phyloP scores from a whole-genome alignment of 2,113 vertebrate genomes.

The Scatophagus argus region DNA sequence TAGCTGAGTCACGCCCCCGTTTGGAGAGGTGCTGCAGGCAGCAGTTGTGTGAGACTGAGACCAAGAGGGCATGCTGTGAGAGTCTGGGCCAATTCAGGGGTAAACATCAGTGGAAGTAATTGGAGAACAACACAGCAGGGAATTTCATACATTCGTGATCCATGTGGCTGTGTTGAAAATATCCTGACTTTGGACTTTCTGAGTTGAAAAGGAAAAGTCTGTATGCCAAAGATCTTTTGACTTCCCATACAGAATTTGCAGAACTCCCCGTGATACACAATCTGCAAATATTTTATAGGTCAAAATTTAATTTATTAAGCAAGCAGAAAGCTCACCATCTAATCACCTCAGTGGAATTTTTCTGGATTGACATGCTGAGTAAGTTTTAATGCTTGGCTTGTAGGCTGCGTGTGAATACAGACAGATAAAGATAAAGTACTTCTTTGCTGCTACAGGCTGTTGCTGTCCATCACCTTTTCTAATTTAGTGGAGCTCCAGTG shows the following conservation, averaged over 20 bases:
- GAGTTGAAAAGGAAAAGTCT: slow-evolving; percentile 30
- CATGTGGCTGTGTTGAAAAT: slow-evolving; percentile 29
- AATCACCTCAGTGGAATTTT: not conserved
- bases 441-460: slow-evolving; percentile 19
- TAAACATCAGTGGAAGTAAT: slow-evolving; percentile 77
- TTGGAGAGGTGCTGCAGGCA: slow-evolving; percentile 64
- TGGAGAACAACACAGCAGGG: slow-evolving; percentile 72
- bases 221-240: slow-evolving; percentile 22
- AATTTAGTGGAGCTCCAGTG: slow-evolving; percentile 39
- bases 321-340: slow-evolving; percentile 13
- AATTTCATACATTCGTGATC: slow-evolving; percentile 67
- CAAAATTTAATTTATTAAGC: slow-evolving; percentile 38
- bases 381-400: not conserved
- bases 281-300: slow-evolving; percentile 29
- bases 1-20: slow-evolving; percentile 69
- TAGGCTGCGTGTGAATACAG: not conserved
- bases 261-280: slow-evolving; percentile 8
- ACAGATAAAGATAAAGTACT: slow-evolving; percentile 11
- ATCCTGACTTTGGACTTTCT: slow-evolving; percentile 45
- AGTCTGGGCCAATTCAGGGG: slow-evolving; percentile 65
- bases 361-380: not conserved
- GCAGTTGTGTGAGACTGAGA: slow-evolving; percentile 49
- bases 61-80: slow-evolving; percentile 62
- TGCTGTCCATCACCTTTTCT: slow-evolving; percentile 49
- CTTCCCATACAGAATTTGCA: slow-evolving; percentile 13